phyloP scores from a whole-genome alignment of 2,113 vertebrate species.

The Heteronetta atricapilla region DNA sequence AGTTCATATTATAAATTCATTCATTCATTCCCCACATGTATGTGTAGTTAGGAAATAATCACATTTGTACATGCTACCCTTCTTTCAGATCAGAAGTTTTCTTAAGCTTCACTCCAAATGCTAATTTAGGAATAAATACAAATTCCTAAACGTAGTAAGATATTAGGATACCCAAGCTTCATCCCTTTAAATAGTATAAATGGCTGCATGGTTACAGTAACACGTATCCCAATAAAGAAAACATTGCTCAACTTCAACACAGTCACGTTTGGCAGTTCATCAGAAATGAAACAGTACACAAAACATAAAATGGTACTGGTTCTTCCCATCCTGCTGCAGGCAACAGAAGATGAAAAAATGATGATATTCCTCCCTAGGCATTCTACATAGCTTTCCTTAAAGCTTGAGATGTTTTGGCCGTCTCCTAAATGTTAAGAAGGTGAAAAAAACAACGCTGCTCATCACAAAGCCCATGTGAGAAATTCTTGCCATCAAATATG shows the following conservation, averaged over 20 bases:
- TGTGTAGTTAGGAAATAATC: background rate
- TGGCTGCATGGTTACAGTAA: background rate
- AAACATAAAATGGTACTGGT: background rate
- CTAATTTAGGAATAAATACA: constrained; percentile 9
- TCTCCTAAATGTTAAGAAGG: background rate
- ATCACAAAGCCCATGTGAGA: background rate
- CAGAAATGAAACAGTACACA: background rate
- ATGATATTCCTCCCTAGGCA: background rate
- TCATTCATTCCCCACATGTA: background rate
- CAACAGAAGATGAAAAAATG: background rate
- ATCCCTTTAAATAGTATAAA: background rate
- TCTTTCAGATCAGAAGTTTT: background rate
- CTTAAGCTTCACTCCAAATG: background rate
- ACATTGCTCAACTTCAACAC: background rate
- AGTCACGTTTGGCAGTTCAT: background rate
- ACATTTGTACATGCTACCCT: background rate
- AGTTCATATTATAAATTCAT: background rate
- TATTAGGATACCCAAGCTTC: background rate
- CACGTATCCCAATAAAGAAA: background rate
- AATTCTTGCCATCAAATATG: background rate
- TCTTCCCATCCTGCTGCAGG: background rate
- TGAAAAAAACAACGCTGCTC: background rate
- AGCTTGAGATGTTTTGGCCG: background rate
- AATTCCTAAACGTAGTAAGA: background rate
- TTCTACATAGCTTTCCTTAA: background rate